Conservation (phyloP, 2,797 vertebrate genomes). For the Thaleichthys pacificus region DNA sequence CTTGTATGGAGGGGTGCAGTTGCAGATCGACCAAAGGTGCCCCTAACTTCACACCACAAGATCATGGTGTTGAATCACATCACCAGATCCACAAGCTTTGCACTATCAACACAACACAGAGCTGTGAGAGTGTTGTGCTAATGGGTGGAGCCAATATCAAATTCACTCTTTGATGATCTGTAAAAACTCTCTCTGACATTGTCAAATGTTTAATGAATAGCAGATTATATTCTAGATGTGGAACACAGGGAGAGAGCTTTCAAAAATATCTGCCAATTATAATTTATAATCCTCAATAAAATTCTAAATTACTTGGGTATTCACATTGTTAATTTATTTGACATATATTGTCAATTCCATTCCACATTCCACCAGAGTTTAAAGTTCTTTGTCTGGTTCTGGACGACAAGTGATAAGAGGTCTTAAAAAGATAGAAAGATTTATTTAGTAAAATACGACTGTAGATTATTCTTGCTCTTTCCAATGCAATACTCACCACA, state of each 20-base stretch:
- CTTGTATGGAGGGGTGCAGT: slow-evolving; percentile 76
- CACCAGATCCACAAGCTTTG: not conserved
- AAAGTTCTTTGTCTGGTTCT: not conserved
- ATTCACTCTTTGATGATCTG: too few relatives aligned
- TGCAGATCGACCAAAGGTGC: slow-evolving; percentile 78
- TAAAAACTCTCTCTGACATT: too few relatives aligned
- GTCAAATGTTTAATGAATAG: slow-evolving; percentile 28
- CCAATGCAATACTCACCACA: slow-evolving; percentile 16
- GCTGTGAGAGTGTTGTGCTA: too few relatives aligned
- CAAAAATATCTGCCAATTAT: slow-evolving; percentile 39
- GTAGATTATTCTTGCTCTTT: not conserved
- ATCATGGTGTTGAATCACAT: slow-evolving; percentile 5
- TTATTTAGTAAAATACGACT: not conserved
- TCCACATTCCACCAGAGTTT: not conserved
- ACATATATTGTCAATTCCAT: not conserved
- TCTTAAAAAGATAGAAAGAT: not conserved
- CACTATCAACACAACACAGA: not conserved
- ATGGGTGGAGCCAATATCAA: not conserved
- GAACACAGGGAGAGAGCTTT: not conserved
- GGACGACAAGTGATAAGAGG: not conserved
- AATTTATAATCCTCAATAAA: slow-evolving; percentile 60
- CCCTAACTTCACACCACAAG: slow-evolving; percentile 37
- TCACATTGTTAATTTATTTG: slow-evolving; percentile 9
- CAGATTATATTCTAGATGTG: not conserved
- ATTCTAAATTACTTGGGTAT: not conserved